Conservation (phyloP, 2,113 vertebrate genomes). For the Datnioides undecimradiatus region DNA sequence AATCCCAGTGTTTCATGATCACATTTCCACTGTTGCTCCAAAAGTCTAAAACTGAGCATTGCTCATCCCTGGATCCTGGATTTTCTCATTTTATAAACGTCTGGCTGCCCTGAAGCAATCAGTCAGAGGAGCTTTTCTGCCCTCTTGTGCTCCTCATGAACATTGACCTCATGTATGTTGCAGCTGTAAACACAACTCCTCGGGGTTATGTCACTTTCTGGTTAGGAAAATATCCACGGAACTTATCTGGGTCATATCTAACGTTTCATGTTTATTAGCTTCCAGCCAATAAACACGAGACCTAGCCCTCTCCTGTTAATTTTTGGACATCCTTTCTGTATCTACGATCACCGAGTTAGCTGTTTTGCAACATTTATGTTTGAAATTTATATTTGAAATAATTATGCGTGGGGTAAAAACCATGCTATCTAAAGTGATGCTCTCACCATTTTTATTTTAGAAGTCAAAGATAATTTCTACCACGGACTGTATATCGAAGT, state of each 20-base stretch:
- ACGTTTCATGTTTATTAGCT: neutral
- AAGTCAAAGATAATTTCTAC: conserved; percentile 2
- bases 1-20: conserved; percentile 33
- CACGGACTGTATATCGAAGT: too few relatives aligned
- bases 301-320: neutral
- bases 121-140: conserved; percentile 2
- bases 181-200: conserved; percentile 33
- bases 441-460: neutral
- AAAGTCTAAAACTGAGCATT: conserved; percentile 3
- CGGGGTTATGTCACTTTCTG: neutral
- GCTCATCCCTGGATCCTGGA: neutral
- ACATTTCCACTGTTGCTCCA: conserved; percentile 19
- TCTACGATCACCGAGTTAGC: neutral
- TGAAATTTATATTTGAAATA: neutral
- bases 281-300: conserved; percentile 13
- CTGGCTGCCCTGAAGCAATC: conserved; percentile 19
- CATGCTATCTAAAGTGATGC: conserved; percentile 5
- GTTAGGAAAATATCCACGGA: conserved; percentile 20
- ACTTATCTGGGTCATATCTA: conserved; percentile 16
- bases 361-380: neutral
- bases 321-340: neutral
- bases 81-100: conserved; percentile 30
- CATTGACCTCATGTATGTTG: conserved; percentile 27
- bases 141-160: conserved; percentile 10
- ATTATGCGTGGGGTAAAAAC: conserved; percentile 11